Evolutionary conservation across 2,888 invertebrate genomes (phyloP).

Genomic region (Macaria notata): DNA sequence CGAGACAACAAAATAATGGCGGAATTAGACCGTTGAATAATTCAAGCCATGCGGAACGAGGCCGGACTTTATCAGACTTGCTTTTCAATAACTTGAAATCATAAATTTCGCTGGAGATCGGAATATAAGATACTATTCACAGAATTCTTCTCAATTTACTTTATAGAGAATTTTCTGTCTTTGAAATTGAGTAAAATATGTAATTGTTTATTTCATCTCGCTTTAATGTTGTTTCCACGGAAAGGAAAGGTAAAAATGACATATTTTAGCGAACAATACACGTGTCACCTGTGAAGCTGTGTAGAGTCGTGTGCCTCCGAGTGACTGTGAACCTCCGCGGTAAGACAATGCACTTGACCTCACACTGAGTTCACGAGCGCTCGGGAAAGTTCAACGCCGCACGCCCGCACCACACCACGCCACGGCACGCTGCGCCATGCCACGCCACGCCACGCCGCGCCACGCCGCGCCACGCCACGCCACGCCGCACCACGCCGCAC

Average conservation of each 20-base stretch:
- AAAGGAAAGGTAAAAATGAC: no score
- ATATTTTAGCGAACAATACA: no score
- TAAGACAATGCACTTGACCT: constrained; percentile 6
- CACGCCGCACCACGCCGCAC: constrained; percentile 3
- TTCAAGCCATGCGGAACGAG: constrained; percentile 7
- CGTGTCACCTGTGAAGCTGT: no score
- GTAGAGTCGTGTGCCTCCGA: no score
- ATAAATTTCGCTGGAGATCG: constrained; percentile 10
- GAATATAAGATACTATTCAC: constrained; percentile 5
- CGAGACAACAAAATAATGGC: constrained; percentile 10
- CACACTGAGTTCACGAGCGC: constrained; percentile 6
- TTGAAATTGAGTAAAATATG: no score
- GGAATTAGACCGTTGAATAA: constrained; percentile 12
- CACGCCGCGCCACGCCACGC: no score
- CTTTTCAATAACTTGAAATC: constrained; percentile 6
- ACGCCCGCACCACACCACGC: no score
- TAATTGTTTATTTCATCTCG: no score
- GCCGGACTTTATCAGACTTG: constrained; percentile 4
- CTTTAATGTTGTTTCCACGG: no score
- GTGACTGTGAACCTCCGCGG: background rate
- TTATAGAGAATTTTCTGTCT: no score
- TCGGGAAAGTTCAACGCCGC: background rate
- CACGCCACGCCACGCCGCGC: no score
- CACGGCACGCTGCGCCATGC: no score
- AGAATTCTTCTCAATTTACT: background rate